A percentile compares a stretch with the other conserved stretches of the same genome.
Conservation (phyloP, 2,888 invertebrate species). For the Mythimna ferrago region DNA sequence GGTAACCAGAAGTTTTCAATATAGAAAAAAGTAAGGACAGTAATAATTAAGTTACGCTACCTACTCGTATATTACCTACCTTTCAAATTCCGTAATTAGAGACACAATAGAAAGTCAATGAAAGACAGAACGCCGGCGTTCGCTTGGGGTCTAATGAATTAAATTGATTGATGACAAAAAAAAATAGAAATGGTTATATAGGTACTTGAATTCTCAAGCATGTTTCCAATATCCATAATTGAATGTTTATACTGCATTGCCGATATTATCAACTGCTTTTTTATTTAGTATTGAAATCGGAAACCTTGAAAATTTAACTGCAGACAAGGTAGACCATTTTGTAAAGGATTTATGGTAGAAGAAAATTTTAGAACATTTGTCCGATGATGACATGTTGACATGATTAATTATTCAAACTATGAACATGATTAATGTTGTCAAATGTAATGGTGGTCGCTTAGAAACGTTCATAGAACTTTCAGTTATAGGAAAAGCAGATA, state of each 20-base stretch:
- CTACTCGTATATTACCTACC: too few relatives aligned
- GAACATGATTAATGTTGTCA: background rate
- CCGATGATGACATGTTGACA: too few relatives aligned
- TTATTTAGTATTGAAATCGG: slow-evolving; percentile 18
- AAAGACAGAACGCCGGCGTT: too few relatives aligned
- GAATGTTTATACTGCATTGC: slow-evolving; percentile 24
- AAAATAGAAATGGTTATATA: background rate
- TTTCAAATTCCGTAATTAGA: too few relatives aligned
- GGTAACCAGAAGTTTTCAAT: background rate
- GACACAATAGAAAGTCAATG: too few relatives aligned
- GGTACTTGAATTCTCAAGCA: background rate
- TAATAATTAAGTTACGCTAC: background rate
- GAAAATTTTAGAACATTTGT: slow-evolving; percentile 11
- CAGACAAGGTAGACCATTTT: slow-evolving; percentile 12
- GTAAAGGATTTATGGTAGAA: background rate
- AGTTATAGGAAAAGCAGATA: too few relatives aligned
- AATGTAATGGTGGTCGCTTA: too few relatives aligned
- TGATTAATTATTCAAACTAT: background rate
- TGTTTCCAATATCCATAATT: background rate
- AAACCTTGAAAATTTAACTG: slow-evolving; percentile 12
- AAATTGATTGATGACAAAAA: background rate
- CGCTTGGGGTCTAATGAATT: too few relatives aligned
- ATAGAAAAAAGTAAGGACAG: background rate
- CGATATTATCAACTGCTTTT: slow-evolving; percentile 9
- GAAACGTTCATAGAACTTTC: background rate